Evolutionary conservation across 2,888 invertebrate species (phyloP).

Genomic region (Serrognathus titanus): DNA sequence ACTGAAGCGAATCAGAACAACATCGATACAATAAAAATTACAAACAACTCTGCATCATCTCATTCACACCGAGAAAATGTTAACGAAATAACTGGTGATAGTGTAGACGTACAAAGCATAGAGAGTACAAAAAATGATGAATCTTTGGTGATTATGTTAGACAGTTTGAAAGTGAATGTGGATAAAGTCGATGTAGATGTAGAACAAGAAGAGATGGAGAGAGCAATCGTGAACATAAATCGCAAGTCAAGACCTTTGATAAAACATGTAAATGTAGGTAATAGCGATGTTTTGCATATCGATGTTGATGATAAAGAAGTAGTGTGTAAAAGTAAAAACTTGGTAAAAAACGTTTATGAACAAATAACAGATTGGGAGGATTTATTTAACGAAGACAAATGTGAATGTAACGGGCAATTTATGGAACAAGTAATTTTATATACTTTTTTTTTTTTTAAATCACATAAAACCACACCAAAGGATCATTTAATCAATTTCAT

Average conservation of each 20-base stretch:
- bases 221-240: conserved; percentile 43
- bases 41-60: too few species aligned
- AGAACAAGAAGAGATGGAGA: conserved; percentile 45
- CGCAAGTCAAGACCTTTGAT: conserved; percentile 42
- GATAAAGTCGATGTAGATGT: conserved; percentile 35
- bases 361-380: conserved; percentile 46
- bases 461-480: too few species aligned
- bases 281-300: conserved; percentile 26
- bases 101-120: conserved; percentile 1
- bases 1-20: too few species aligned
- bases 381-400: conserved; percentile 42
- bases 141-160: conserved; percentile 19
- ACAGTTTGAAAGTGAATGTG: conserved; percentile 18
- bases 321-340: conserved; percentile 15
- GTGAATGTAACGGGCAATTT: conserved; percentile 24
- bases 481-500: neutral
- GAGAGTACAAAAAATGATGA: conserved; percentile 8
- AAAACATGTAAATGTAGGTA: conserved; percentile 38
- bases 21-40: neutral
- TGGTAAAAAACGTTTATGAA: conserved; percentile 20
- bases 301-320: conserved; percentile 18
- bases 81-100: neutral
- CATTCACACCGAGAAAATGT: too few species aligned
- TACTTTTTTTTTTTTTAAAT: neutral
- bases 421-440: conserved; percentile 21